These are phyloP conservation scores for Tenthredo notha DNA, from an alignment of 2,888 invertebrate species.

Conservation along the genomic window DNA sequence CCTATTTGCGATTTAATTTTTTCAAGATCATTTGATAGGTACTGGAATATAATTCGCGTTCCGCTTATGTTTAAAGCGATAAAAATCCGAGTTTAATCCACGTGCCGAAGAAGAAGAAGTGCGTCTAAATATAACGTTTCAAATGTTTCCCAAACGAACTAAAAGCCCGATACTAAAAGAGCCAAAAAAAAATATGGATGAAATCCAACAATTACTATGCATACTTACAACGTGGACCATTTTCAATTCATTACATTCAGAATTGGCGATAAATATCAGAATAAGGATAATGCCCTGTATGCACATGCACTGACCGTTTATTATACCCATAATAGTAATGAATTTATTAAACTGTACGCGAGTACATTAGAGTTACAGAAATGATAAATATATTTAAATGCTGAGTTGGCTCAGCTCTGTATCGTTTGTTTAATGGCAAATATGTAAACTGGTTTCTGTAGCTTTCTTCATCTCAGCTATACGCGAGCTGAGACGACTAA, in stretches of 20 bases:
- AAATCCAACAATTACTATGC: not conserved
- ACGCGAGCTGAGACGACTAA: not conserved
- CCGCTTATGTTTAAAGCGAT: not conserved
- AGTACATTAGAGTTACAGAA: not conserved
- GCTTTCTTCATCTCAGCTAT: not conserved
- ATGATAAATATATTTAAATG: not conserved
- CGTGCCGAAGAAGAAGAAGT: not conserved
- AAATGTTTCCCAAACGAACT: not conserved
- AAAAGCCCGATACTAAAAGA: not conserved
- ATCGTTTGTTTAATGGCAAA: not conserved
- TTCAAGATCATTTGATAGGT: not conserved
- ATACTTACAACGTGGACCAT: slow-evolving; percentile 44
- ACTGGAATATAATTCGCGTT: not conserved
- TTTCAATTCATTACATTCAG: slow-evolving; percentile 3
- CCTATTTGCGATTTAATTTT: not conserved
- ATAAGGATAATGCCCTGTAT: not conserved
- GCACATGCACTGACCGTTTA: slow-evolving; percentile 6
- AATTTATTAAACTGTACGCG: not conserved
- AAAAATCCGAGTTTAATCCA: not conserved
- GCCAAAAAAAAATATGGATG: not conserved
- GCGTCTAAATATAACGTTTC: no score
- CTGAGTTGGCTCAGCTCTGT: not conserved
- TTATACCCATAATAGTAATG: not conserved
- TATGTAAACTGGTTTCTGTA: not conserved
- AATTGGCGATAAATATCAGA: not conserved